phyloP scores from a whole-genome alignment of 2,888 invertebrate genomes.

The Tetragonisca angustula region DNA sequence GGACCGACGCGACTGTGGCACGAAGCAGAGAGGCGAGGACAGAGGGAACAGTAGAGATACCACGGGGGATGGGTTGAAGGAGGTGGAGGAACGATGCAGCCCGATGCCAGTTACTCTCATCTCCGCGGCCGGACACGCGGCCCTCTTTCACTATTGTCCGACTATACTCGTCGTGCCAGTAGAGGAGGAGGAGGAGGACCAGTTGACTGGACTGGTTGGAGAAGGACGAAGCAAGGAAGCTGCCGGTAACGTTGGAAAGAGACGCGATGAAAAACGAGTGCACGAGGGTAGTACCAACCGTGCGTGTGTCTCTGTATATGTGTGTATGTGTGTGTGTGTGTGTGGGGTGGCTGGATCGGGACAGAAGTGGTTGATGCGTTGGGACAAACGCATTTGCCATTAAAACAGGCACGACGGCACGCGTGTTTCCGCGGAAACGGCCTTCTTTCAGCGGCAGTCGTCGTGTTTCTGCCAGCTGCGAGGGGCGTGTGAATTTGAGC shows the following conservation, averaged over 20 bases:
- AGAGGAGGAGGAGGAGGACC: constrained; percentile 24
- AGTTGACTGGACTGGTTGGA: background rate
- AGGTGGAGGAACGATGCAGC: constrained; percentile 61
- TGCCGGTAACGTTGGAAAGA: constrained; percentile 21
- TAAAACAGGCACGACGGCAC: constrained; percentile 72
- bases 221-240: constrained; percentile 7
- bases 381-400: constrained; percentile 77
- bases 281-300: too few relatives aligned
- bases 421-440: constrained; percentile 64
- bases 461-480: constrained; percentile 11
- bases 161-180: constrained; percentile 26
- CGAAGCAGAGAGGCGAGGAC: constrained; percentile 41
- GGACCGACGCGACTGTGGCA: constrained; percentile 58
- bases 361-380: constrained; percentile 75
- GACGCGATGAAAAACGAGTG: constrained; percentile 45
- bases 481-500: constrained; percentile 47
- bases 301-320: too few relatives aligned
- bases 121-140: constrained; percentile 68
- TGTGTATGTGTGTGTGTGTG: background rate
- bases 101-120: constrained; percentile 72
- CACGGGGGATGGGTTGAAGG: constrained; percentile 24
- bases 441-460: constrained; percentile 53
- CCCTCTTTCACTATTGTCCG: constrained; percentile 60
- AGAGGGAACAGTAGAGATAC: constrained; percentile 9
- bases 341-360: constrained; percentile 63